Percentiles rank a stretch among this genome's conserved stretches.
phyloP scores from a whole-genome alignment of 2,888 invertebrate species.

The Cerastis rubricosa region DNA sequence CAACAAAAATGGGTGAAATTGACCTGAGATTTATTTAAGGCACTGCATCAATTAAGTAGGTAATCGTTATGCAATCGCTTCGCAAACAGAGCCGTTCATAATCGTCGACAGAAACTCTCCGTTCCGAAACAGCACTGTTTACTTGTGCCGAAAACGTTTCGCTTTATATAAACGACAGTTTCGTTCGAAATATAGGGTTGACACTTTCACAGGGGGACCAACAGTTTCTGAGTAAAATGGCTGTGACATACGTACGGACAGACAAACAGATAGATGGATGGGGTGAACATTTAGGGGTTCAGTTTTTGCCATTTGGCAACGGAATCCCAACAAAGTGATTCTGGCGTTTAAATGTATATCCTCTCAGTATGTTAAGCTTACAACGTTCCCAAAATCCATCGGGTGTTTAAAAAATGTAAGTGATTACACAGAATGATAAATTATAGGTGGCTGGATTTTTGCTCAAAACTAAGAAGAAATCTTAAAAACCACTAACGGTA shows the following conservation, averaged over 20 bases:
- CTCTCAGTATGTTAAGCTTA: too few species aligned
- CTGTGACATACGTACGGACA: too few species aligned
- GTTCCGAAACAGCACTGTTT: slow-evolving; percentile 50
- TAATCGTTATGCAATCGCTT: slow-evolving; percentile 29
- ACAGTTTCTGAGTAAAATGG: too few species aligned
- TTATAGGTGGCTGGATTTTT: not conserved
- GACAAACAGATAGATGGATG: too few species aligned
- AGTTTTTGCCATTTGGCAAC: too few species aligned
- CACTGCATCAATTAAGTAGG: slow-evolving; percentile 14
- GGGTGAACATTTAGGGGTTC: too few species aligned
- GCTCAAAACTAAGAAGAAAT: not conserved
- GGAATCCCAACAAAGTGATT: too few species aligned
- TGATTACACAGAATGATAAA: not conserved
- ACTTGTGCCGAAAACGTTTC: slow-evolving; percentile 53
- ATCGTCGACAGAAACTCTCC: slow-evolving; percentile 32
- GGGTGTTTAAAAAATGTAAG: not conserved
- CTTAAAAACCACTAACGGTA: not conserved
- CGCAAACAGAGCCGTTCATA: slow-evolving; percentile 43
- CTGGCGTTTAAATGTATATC: too few species aligned
- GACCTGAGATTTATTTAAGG: slow-evolving; percentile 4
- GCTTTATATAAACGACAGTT: slow-evolving; percentile 58
- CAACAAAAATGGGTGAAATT: not conserved
- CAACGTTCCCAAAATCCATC: not conserved
- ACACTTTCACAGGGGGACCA: not conserved
- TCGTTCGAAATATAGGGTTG: slow-evolving; percentile 51